Evolutionary conservation across 2,113 vertebrate genomes (phyloP), one percentile per base, ranked within the genome.

Genomic region (Macroglossus sobrinus): DNA sequence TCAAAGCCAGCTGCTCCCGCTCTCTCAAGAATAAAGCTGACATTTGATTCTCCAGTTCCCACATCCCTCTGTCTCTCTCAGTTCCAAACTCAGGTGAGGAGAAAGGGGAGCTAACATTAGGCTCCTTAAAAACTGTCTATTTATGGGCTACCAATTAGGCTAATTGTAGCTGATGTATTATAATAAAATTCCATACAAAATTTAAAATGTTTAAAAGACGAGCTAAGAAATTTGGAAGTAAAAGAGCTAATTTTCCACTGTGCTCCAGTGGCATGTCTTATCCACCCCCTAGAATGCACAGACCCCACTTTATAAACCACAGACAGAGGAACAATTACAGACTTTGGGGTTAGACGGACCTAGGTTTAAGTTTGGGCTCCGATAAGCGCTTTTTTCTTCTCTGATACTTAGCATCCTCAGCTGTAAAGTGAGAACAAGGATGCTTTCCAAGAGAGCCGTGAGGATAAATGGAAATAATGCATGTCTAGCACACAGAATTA

Each of bases 251-350:
- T 30, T 63, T 76, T 43, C 63, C 55, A 50, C 45, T 55, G 28
- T 45, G 45, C 18, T 40, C 28, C 61, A 35, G 0, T n/a, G 50
- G 9, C 38, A 57, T 28, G 47, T 71, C 35, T 81, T 47, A 59
- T 12, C 19, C 8, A 4, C 28, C 21, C 22, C 1, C 64, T 40
- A 4, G n/a, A 33, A n/a, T 63, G 28, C 9, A 28, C 1, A 9
- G 50, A 69, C 43, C 15, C 53, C 13, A 38, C 45, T 91, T 78
- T 50, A 45, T 64, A 76, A 57, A 64, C 88, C 30, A 4, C 43
- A n/a, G 26, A 80, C 35, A 50, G 55, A 68, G 40, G 38, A 64
- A 3, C 26, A 13, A 2, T 59, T 43, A 26, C 22, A 4, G 47
- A 15, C 14, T 40, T 55, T 24, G 61, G 50, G 38, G 4, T 21